Percentiles rank a stretch among this genome's conserved stretches.
These are phyloP conservation scores for Chirona hameri DNA, from an alignment of 2,888 invertebrate species.

Conservation along the genomic window DNA sequence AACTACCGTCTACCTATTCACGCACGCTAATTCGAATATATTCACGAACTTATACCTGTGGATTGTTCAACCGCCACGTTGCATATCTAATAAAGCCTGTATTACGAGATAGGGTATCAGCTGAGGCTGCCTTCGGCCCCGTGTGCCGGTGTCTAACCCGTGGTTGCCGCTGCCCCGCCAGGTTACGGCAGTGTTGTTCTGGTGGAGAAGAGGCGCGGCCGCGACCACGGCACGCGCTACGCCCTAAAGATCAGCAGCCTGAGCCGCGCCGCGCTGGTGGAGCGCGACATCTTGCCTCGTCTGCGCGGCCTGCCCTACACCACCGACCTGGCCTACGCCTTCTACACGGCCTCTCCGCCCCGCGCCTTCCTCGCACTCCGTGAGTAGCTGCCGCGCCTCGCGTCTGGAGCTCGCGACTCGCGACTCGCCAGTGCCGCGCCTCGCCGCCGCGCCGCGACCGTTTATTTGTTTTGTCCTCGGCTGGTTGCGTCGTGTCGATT, in stretches of 20 bases:
- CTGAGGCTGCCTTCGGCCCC: too few relatives aligned
- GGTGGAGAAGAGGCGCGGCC: constrained; percentile 22
- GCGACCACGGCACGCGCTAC: background rate
- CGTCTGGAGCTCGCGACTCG: background rate
- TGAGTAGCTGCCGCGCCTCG: background rate
- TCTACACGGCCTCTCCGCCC: background rate
- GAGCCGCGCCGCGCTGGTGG: background rate
- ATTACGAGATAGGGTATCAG: too few relatives aligned
- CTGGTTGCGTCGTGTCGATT: too few relatives aligned
- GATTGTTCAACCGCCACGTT: too few relatives aligned
- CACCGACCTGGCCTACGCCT: constrained; percentile 25
- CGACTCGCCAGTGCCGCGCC: background rate
- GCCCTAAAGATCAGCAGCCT: constrained; percentile 2
- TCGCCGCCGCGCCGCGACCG: background rate
- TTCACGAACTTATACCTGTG: too few relatives aligned
- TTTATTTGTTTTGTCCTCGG: too few relatives aligned
- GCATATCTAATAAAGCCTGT: too few relatives aligned
- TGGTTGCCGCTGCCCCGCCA: background rate
- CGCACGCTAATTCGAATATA: too few relatives aligned
- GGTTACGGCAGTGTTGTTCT: constrained; percentile 11
- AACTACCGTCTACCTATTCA: too few relatives aligned
- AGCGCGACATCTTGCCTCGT: constrained; percentile 12
- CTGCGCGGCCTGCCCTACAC: background rate
- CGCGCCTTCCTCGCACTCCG: constrained; percentile 6
- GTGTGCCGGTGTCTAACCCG: background rate